Conservation (phyloP, 2,888 invertebrate genomes). For the Nasonia oneida region DNA sequence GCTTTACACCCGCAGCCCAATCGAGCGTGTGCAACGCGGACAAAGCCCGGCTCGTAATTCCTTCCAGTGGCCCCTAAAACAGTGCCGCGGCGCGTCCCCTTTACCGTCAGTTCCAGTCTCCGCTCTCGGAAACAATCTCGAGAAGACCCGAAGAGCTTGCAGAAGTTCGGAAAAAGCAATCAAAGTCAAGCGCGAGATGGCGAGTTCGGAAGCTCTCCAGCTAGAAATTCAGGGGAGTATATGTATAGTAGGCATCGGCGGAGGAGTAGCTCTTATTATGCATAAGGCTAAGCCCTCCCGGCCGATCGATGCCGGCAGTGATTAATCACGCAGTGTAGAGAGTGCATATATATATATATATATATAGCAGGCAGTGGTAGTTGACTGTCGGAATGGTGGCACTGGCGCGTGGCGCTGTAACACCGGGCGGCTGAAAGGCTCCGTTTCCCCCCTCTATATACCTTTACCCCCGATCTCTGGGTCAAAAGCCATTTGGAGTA, state of each 20-base stretch:
- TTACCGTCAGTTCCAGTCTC: neutral
- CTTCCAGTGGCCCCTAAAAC: neutral
- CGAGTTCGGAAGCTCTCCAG: neutral
- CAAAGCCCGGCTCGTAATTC: neutral
- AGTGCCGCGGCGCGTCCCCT: neutral
- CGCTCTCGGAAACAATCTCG: neutral
- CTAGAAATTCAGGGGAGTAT: neutral
- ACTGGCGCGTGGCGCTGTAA: neutral
- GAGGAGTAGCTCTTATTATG: neutral
- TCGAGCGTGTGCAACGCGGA: neutral
- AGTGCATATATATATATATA: neutral
- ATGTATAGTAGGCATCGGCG: neutral
- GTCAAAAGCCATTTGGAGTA: constrained; percentile 47
- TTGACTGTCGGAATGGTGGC: neutral
- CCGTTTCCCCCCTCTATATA: neutral
- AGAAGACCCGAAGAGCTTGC: neutral
- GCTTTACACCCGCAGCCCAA: neutral
- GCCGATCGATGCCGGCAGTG: constrained; percentile 4
- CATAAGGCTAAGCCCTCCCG: neutral
- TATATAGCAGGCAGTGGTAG: neutral
- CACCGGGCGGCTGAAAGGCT: neutral
- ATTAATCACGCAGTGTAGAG: constrained; percentile 8
- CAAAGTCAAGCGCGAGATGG: constrained; percentile 5
- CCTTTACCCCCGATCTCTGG: neutral
- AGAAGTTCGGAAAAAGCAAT: neutral